Conservation (phyloP, 2,113 vertebrate species). For the Tichodroma muraria region DNA sequence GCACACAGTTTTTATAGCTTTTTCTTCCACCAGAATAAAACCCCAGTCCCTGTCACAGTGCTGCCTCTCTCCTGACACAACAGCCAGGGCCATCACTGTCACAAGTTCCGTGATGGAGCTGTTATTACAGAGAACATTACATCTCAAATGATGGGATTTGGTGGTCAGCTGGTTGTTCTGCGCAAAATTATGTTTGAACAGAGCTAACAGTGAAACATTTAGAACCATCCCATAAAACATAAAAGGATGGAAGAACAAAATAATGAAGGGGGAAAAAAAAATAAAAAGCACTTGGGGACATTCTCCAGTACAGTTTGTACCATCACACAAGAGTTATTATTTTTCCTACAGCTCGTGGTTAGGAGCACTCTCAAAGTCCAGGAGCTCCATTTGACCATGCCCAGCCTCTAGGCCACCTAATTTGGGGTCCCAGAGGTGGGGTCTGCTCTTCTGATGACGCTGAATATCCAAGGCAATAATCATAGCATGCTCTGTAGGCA, state of each 20-base stretch:
- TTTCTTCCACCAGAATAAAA: background rate
- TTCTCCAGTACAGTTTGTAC: background rate
- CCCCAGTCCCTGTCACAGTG: background rate
- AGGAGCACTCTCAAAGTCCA: background rate
- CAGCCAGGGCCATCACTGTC: conserved; percentile 25
- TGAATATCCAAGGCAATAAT: background rate
- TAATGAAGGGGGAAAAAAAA: background rate
- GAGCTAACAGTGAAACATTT: conserved; percentile 14
- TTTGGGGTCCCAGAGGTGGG: background rate
- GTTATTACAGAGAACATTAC: background rate
- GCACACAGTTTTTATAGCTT: background rate
- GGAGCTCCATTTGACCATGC: background rate
- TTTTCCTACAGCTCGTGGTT: background rate
- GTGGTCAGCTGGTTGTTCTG: background rate
- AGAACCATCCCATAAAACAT: background rate
- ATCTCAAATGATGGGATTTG: background rate
- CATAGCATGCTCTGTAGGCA: background rate
- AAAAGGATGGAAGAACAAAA: background rate
- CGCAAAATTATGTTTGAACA: conserved; percentile 17
- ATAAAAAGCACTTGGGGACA: background rate
- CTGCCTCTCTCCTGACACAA: background rate
- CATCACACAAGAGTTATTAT: background rate
- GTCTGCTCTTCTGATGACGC: background rate
- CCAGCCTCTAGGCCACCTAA: background rate
- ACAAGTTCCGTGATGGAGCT: background rate